Conservation (phyloP, 2,888 invertebrate genomes). For the Agrenia bidenticulata region DNA sequence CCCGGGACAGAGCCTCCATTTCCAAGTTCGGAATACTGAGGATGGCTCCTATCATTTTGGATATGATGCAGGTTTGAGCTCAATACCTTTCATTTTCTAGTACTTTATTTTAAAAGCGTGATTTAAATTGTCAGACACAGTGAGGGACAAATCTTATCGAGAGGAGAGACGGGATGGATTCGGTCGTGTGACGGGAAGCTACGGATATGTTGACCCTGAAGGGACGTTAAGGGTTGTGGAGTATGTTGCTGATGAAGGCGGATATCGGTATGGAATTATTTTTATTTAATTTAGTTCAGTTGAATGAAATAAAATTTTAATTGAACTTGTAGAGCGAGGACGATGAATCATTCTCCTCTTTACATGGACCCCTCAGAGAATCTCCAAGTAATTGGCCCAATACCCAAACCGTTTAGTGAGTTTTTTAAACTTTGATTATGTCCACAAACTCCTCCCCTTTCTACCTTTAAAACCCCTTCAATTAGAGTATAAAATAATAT, state of each 20-base stretch:
- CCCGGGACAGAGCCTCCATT: conserved; percentile 32
- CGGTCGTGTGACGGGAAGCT: conserved; percentile 71
- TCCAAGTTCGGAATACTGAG: conserved; percentile 34
- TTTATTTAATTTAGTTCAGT: too few species aligned
- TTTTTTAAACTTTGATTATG: conserved; percentile 22
- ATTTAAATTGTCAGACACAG: not conserved
- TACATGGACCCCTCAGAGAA: not conserved
- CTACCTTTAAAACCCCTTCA: too few species aligned
- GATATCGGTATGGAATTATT: conserved; percentile 64
- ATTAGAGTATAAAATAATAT: too few species aligned
- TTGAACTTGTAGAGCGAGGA: not conserved
- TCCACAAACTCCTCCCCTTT: too few species aligned
- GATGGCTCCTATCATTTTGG: conserved; percentile 42
- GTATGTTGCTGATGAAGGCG: conserved; percentile 67
- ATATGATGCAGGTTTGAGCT: conserved; percentile 40
- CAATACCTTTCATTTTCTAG: too few species aligned
- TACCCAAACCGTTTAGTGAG: conserved; percentile 36
- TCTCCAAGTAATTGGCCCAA: conserved; percentile 43
- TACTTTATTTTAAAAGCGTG: not conserved
- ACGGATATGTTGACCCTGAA: conserved; percentile 68
- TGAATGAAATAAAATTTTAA: too few species aligned
- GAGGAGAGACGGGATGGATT: conserved; percentile 70
- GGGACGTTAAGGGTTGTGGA: conserved; percentile 65
- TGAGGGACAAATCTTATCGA: conserved; percentile 65
- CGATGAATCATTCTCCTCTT: too few species aligned